Conservation (phyloP, 2,113 vertebrate species). For the Solea solea region DNA sequence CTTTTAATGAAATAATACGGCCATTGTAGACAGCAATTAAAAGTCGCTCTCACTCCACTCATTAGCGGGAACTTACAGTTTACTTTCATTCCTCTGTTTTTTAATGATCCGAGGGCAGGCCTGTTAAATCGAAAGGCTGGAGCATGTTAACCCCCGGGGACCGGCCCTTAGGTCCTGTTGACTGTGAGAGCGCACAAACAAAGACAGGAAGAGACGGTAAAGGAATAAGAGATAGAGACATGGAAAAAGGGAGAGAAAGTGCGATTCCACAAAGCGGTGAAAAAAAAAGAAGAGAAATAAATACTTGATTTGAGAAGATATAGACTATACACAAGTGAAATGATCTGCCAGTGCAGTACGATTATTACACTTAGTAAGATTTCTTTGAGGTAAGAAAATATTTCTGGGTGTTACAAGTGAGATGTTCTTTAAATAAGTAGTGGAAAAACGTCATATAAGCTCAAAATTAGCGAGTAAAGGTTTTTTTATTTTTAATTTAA, state of each 20-base stretch:
- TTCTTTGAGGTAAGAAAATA: too few relatives aligned
- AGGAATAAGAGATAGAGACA: neutral
- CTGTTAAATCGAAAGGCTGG: constrained; percentile 72
- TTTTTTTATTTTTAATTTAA: too few relatives aligned
- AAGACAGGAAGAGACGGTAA: constrained; percentile 17
- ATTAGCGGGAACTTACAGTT: constrained; percentile 76
- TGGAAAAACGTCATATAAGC: too few relatives aligned
- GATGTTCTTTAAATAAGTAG: too few relatives aligned
- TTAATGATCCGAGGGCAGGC: constrained; percentile 74
- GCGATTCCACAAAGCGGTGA: neutral
- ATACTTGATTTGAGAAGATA: too few relatives aligned
- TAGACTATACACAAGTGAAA: neutral
- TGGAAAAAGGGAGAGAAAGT: neutral
- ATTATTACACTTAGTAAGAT: too few relatives aligned
- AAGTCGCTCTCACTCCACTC: constrained; percentile 77
- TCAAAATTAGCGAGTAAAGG: too few relatives aligned
- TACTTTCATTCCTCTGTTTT: constrained; percentile 76
- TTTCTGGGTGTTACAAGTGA: too few relatives aligned
- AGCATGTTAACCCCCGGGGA: constrained; percentile 65
- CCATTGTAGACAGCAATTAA: constrained; percentile 82
- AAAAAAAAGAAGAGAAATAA: neutral
- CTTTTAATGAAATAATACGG: constrained; percentile 83
- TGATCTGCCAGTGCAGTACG: too few relatives aligned
- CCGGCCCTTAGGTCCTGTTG: constrained; percentile 59
- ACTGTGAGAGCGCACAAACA: constrained; percentile 60